Evolutionary conservation across 2,797 vertebrate species (phyloP).

Genomic region (Sternarchorhynchus goeldii): DNA sequence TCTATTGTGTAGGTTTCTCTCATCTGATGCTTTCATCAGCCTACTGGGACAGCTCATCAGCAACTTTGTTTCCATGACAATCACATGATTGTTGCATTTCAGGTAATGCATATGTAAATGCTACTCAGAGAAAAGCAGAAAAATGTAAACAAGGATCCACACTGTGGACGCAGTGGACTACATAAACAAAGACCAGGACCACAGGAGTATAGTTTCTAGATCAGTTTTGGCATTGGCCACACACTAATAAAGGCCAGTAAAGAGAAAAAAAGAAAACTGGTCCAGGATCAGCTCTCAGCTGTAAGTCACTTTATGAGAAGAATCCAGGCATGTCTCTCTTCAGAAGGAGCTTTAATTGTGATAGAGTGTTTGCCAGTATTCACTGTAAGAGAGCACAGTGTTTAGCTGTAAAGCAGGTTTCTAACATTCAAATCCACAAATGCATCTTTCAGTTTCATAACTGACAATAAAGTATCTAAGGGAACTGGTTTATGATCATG

Average conservation of each 20-base stretch:
- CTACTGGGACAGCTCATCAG: neutral
- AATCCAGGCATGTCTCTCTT: neutral
- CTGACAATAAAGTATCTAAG: too few species aligned
- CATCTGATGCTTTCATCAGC: constrained; percentile 5
- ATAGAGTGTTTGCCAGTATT: neutral
- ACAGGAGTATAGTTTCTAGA: too few species aligned
- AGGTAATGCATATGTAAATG: too few species aligned
- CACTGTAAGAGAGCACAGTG: neutral
- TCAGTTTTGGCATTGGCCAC: too few species aligned
- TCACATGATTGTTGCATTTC: too few species aligned
- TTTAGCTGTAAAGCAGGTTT: too few species aligned
- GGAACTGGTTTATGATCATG: neutral
- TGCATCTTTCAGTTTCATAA: too few species aligned
- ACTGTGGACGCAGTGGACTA: too few species aligned
- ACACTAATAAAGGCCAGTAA: neutral
- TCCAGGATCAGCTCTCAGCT: neutral
- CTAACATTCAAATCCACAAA: too few species aligned
- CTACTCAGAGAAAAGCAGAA: too few species aligned
- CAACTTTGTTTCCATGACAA: constrained; percentile 8
- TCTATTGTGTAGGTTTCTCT: constrained; percentile 10
- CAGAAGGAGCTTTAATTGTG: neutral
- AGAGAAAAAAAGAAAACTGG: neutral
- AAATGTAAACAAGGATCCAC: too few species aligned
- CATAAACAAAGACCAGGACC: too few species aligned
- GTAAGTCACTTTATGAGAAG: neutral